Base-by-base conservation (phyloP, 64 coral and sea anemone species). In the Montipora foliosa region DNA sequence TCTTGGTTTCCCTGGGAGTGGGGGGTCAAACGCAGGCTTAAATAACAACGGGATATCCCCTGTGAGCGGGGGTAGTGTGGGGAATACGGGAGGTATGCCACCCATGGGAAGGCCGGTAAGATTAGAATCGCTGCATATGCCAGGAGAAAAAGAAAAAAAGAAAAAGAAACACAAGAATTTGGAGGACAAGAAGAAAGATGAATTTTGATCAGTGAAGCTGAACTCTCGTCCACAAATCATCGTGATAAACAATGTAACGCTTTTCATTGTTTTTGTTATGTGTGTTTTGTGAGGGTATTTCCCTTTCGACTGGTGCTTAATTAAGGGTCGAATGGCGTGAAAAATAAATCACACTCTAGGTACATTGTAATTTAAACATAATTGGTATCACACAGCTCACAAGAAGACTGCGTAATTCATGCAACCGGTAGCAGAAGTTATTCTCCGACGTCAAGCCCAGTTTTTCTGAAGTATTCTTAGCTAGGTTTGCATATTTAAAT, bases 41-140 rank as follows among this genome's bases (percentile, higher is more conserved):
- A 68, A 20, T 5, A 87, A 76, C 8, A 80, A 44, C 25, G 49
- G 67, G 80, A 67, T 47, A 50, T 20, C 90, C 44, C 90, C 83
- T 14, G 64, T 76, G n/a, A 7, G 11, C 6, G 76, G 76, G 37
- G 91, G 83, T 80, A 59, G 75, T 79, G 79, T 59, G 48, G 83
- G 67, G 7, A 57, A 44, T 78, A 79, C 44, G 47, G 82, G 49
- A 6, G 71, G 81, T 2, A 67, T 75, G 47, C 60, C 82, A 66
- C 24, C 21, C 9, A 67, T 70, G 12, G 62, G 83, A 44, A 93
- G 92, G 67, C 92, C 92, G 4, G 75, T 93, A 19, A 72, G 92
- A 53, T 60, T 93, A 8, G 92, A 93, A 88, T 93, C 84, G 9
- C 76, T 93, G 6, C 80, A 88, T 53, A 73, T 93, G 75, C 60